phyloP scores from a whole-genome alignment of 2,113 vertebrate species.

The Lamprologus ornatipinnis region DNA sequence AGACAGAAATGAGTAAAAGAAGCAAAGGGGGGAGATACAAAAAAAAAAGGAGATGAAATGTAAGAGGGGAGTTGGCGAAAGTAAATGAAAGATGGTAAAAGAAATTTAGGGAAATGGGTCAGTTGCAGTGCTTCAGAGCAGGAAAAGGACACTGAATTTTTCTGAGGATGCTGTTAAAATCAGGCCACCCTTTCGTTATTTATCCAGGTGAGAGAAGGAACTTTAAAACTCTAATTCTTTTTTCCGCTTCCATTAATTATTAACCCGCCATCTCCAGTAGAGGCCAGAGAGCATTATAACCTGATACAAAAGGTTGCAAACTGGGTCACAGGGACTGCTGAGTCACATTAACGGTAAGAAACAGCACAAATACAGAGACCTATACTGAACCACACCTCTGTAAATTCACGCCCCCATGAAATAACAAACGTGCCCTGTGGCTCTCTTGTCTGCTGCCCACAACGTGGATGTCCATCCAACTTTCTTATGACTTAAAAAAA shows the following conservation, averaged over 20 bases:
- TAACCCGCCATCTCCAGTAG: not conserved
- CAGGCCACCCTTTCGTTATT: slow-evolving; percentile 22
- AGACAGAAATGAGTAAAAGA: not conserved
- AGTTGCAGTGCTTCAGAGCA: not conserved
- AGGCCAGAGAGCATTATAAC: not conserved
- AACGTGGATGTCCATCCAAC: not conserved
- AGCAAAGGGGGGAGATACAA: not conserved
- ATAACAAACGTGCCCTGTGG: not conserved
- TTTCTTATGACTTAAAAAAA: not conserved
- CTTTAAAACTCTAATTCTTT: slow-evolving; percentile 1
- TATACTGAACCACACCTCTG: not conserved
- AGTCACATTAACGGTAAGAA: not conserved
- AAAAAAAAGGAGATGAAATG: not conserved
- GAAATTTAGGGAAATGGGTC: not conserved
- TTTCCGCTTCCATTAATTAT: slow-evolving; percentile 28
- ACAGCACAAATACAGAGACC: not conserved
- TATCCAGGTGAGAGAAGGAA: not conserved
- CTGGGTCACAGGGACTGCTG: not conserved
- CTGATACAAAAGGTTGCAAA: not conserved
- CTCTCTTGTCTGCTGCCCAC: not conserved
- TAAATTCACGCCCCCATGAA: not conserved
- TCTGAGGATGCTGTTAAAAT: not conserved
- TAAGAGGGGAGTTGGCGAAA: not conserved
- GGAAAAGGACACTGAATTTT: not conserved
- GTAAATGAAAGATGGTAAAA: not conserved